Conservation (phyloP, 2,113 vertebrate species). For the Brachypteracias leptosomus region DNA sequence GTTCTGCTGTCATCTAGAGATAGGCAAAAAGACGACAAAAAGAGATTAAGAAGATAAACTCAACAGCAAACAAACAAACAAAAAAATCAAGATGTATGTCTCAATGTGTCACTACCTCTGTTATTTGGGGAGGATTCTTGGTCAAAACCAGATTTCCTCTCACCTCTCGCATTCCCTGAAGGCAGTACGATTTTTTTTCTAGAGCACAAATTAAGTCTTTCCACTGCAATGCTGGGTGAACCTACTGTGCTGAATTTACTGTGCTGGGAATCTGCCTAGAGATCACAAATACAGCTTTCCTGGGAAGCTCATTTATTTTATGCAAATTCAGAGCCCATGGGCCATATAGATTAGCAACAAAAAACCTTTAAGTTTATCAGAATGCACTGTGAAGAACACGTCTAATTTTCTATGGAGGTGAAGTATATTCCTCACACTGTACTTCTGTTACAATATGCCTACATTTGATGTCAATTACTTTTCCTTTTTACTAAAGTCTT, state of each 20-base stretch:
- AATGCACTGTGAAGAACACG: neutral
- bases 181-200: neutral
- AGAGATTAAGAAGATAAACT: neutral
- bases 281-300: neutral
- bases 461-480: neutral
- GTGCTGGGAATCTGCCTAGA: neutral
- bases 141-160: neutral
- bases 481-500: no score
- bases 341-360: neutral
- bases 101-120: neutral
- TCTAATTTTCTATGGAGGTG: neutral
- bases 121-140: neutral
- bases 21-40: neutral
- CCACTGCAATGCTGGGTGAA: neutral
- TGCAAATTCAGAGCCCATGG: neutral
- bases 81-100: neutral
- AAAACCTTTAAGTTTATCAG: neutral
- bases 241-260: neutral
- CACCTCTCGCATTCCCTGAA: neutral
- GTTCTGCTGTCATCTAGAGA: constrained; percentile 91
- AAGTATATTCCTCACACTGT: neutral
- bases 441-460: neutral
- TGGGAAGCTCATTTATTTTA: neutral
- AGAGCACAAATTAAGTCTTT: constrained; percentile 5
- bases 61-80: neutral